Evolutionary conservation across 2,888 invertebrate species (phyloP), one percentile per base, ranked within the genome.

Genomic region (Minunthozetes semirufus): DNA sequence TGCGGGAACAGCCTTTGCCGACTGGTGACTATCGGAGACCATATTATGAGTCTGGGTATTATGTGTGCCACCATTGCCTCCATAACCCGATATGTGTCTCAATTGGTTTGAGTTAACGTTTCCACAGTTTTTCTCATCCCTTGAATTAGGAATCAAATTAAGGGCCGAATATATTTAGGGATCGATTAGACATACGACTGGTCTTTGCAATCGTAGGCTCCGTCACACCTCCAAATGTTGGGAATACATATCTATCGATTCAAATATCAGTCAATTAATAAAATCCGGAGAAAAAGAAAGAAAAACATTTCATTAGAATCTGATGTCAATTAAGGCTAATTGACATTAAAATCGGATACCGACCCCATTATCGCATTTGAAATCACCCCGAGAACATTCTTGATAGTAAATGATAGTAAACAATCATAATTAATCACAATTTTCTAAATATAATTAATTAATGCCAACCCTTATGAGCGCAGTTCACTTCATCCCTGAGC

Each of bases 341-440:
- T 42, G 42, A 42, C 42, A 42, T 8, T n/a, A 1, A 42, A 75
- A 53, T 72, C 76, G 1, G 33, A 42, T 19, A 70, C 70, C 46
- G 25, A 70, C 70, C 70, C 77, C 77, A 71, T 77, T 77, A 17
- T 75, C 73, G 33, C 77, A 77, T 29, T 77, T 76, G 74, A 77
- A 77, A 48, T 77, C 77, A 29, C 75, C 76, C 19, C 61, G 70
- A n/a, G 77, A 73, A 63, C 77, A 77, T n/a, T 77, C 77, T 77
- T 33, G 15, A 0, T 9, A 27, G 17, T 4, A 59, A 27, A 22
- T 22, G 13, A 5, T 9, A 25, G n/a, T 1, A 53, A 9, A 22
- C 13, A 25, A 25, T 59, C 25, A 13, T 25, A 48, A 25, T 53
- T 53, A 56, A 22, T 56, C n/a, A n/a, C n/a, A 56, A 25, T 56